Evolutionary conservation across 2,797 vertebrate species (phyloP).

Genomic region (Brachyrhaphis roseni): DNA sequence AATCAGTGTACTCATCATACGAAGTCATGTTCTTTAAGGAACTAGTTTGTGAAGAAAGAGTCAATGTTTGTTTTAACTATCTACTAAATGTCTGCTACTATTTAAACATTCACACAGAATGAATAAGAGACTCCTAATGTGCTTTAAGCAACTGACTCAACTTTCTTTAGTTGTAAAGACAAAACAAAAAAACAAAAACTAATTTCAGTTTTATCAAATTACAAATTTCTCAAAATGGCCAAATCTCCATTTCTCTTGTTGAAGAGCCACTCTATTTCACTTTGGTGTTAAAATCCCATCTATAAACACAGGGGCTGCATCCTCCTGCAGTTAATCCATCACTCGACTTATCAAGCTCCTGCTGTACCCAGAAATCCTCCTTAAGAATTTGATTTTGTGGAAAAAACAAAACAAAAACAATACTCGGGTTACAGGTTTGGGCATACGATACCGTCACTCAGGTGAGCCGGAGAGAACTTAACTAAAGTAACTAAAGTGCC

Average conservation of each 20-base stretch:
- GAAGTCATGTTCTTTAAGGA: background rate
- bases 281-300: background rate
- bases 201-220: background rate
- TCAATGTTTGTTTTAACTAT: background rate
- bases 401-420: background rate
- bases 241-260: background rate
- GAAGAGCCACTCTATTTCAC: background rate
- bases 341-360: conserved; percentile 46
- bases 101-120: background rate
- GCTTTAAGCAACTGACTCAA: background rate
- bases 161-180: background rate
- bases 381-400: conserved; percentile 16
- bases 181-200: background rate
- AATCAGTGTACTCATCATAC: background rate
- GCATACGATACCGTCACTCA: conserved; percentile 31
- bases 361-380: conserved; percentile 69
- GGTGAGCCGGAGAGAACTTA: conserved; percentile 39
- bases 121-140: background rate
- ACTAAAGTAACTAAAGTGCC: conserved; percentile 57
- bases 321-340: conserved; percentile 50
- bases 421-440: conserved; percentile 32
- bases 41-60: background rate
- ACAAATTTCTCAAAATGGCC: background rate
- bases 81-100: background rate
- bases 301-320: conserved; percentile 62